phyloP scores from a whole-genome alignment of 2,113 vertebrate species.

The Coryphaenoides rupestris region DNA sequence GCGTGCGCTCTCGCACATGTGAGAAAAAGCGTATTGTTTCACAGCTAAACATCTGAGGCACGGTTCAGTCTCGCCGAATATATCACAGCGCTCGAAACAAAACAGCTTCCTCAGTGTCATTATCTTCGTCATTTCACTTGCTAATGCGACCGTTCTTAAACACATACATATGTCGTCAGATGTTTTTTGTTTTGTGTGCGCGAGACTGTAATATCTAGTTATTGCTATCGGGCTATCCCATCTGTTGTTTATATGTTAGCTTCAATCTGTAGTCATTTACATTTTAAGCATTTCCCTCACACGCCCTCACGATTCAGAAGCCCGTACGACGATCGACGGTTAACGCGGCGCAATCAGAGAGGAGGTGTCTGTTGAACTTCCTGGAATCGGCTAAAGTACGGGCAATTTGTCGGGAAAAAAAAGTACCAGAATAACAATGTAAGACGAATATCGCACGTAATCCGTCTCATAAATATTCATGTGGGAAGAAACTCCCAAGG shows the following conservation, averaged over 20 bases:
- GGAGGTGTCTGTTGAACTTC: neutral
- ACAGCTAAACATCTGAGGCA: constrained; percentile 38
- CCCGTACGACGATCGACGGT: neutral
- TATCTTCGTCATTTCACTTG: constrained; percentile 25
- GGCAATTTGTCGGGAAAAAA: too few species aligned
- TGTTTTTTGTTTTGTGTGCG: neutral
- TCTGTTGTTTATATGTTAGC: constrained; percentile 41
- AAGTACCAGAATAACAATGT: neutral
- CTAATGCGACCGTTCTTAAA: constrained; percentile 29
- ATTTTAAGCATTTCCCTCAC: constrained; percentile 14
- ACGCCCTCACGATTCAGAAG: constrained; percentile 3
- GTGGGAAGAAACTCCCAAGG: constrained; percentile 22
- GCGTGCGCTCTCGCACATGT: constrained; percentile 39
- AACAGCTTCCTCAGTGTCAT: constrained; percentile 32
- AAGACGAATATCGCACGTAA: constrained; percentile 9
- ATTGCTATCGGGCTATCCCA: constrained; percentile 12
- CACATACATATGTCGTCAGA: neutral
- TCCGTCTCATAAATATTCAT: constrained; percentile 24
- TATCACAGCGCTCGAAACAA: constrained; percentile 23
- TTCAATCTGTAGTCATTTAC: constrained; percentile 12
- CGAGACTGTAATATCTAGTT: constrained; percentile 11
- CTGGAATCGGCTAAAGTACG: too few species aligned
- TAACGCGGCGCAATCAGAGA: neutral
- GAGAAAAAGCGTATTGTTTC: constrained; percentile 48
- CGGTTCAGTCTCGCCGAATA: constrained; percentile 43